These are phyloP conservation scores for Notocelia uddmanniana DNA, from an alignment of 2,888 invertebrate species.

Conservation along the genomic window DNA sequence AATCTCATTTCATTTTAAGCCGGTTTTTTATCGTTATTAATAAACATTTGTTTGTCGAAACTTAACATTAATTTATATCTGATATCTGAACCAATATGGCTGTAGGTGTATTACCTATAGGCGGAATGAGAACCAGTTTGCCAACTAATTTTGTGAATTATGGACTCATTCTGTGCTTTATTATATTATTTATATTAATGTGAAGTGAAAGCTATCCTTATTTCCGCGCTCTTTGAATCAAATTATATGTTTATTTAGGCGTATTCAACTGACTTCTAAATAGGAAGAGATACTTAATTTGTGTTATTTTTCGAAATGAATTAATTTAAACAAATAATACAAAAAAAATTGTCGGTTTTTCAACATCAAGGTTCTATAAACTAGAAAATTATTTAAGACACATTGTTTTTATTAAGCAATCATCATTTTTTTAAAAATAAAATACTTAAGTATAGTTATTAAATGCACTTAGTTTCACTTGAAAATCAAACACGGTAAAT, in stretches of 20 bases:
- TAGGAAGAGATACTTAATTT: not conserved
- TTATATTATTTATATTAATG: not conserved
- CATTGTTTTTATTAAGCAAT: no score
- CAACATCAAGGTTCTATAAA: no score
- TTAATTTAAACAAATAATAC: not conserved
- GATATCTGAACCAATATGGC: not conserved
- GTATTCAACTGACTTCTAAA: not conserved
- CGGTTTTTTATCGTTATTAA: not conserved
- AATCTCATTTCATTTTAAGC: not conserved
- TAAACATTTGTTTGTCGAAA: not conserved
- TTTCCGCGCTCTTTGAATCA: not conserved
- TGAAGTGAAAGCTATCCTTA: constrained; percentile 32
- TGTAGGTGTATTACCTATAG: not conserved
- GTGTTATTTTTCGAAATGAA: not conserved
- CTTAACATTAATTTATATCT: not conserved
- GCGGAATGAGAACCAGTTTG: not conserved
- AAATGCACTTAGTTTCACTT: no score
- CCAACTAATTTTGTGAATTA: constrained; percentile 13
- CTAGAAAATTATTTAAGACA: no score
- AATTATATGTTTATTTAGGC: constrained; percentile 4
- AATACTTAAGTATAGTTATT: no score
- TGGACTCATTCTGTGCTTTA: not conserved
- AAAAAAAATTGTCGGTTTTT: no score
- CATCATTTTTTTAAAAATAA: no score
- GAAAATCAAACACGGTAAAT: no score